Percentiles rank a stretch among this genome's conserved stretches.
Conservation (phyloP, 2,888 invertebrate genomes). For the Odontocolon sp. region DNA sequence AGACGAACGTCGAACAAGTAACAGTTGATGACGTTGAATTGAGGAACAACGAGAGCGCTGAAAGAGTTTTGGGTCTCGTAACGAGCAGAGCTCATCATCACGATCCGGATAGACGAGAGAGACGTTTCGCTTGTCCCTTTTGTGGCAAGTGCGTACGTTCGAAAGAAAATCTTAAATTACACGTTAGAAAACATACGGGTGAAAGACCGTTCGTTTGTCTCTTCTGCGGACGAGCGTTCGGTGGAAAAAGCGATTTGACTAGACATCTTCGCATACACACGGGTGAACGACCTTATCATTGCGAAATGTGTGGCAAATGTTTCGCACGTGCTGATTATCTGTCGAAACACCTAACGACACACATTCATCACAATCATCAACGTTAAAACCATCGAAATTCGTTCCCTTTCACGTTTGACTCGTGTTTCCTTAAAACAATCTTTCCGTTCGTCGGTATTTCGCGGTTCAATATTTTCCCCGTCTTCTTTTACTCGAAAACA, state of each 20-base stretch:
- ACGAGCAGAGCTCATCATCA: constrained; percentile 60
- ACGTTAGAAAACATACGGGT: constrained; percentile 93
- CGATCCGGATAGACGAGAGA: constrained; percentile 75
- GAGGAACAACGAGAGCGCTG: constrained; percentile 57
- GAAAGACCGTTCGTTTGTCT: constrained; percentile 95
- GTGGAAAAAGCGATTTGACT: constrained; percentile 93
- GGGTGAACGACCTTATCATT: constrained; percentile 94
- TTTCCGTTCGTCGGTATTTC: neutral
- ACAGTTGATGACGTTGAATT: constrained; percentile 75
- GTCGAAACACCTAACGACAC: constrained; percentile 94
- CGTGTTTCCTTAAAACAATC: neutral
- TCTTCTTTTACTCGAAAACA: too few relatives aligned
- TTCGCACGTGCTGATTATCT: constrained; percentile 95
- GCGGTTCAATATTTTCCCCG: too few relatives aligned
- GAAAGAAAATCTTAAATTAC: constrained; percentile 93
- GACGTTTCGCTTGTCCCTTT: constrained; percentile 92
- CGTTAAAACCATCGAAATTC: constrained; percentile 68
- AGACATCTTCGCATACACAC: constrained; percentile 94
- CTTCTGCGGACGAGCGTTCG: constrained; percentile 94
- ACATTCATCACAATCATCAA: constrained; percentile 93
- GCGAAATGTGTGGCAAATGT: constrained; percentile 95
- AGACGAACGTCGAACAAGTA: constrained; percentile 66
- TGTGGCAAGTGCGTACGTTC: constrained; percentile 95
- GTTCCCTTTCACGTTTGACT: neutral
- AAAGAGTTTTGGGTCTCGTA: constrained; percentile 38